Percentiles rank a stretch among this genome's conserved stretches.
Evolutionary conservation across 2,113 vertebrate species (phyloP).

Genomic region (Marmota monax): DNA sequence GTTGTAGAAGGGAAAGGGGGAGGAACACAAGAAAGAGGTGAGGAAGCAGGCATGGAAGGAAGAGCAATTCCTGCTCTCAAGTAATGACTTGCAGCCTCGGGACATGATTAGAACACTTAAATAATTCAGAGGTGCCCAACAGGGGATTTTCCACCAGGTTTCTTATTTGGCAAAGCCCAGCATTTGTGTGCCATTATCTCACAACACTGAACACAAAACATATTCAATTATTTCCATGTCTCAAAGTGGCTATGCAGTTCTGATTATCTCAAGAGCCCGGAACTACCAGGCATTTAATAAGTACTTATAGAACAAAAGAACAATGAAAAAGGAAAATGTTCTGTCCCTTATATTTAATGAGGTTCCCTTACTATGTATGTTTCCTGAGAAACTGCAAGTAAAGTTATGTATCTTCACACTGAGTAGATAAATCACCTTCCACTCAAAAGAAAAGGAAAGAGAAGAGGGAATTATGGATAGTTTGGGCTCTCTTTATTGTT

Average conservation of each 20-base stretch:
- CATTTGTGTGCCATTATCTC: background rate
- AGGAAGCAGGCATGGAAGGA: background rate
- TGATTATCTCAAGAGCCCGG: background rate
- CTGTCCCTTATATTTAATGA: background rate
- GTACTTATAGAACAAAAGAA: background rate
- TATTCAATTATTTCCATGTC: background rate
- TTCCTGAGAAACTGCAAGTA: background rate
- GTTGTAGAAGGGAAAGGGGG: background rate
- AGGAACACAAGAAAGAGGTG: background rate
- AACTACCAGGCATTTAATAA: background rate
- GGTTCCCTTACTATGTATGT: background rate
- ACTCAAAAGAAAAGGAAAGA: background rate
- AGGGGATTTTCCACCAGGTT: background rate
- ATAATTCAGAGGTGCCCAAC: background rate
- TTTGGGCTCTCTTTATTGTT: background rate
- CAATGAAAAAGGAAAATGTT: background rate
- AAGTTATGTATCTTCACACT: background rate
- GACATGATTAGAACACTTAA: background rate
- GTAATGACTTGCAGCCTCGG: background rate
- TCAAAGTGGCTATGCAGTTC: background rate
- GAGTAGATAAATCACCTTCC: background rate
- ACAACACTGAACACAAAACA: background rate
- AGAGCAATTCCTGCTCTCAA: background rate
- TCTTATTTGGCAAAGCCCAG: background rate
- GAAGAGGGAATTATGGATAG: background rate